A percentile compares a stretch with the other conserved stretches of the same genome.
phyloP scores from a whole-genome alignment of 23 tunicate species.

The Ciona savignyi region DNA sequence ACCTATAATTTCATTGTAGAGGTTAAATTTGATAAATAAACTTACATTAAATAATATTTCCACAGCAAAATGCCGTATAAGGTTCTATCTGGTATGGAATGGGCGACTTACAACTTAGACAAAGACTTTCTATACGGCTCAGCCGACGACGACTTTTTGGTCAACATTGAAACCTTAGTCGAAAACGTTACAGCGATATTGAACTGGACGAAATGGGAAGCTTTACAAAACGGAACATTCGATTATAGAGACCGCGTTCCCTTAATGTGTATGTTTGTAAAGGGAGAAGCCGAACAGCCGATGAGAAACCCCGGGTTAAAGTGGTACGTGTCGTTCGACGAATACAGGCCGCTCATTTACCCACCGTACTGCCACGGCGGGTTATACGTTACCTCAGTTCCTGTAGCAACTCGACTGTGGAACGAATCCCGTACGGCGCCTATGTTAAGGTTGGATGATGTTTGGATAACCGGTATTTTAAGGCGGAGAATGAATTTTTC shows the following conservation, averaged over 20 bases:
- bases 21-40: too few species aligned
- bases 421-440: conserved; percentile 40
- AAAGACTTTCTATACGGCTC: conserved; percentile 23
- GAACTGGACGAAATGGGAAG: conserved; percentile 6
- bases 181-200: not conserved
- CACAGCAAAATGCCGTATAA: conserved; percentile 53
- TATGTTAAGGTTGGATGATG: conserved; percentile 59
- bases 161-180: conserved; percentile 7
- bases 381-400: conserved; percentile 42
- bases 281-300: conserved; percentile 27
- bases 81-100: conserved; percentile 66
- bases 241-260: conserved; percentile 19
- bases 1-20: too few species aligned
- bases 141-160: conserved; percentile 64
- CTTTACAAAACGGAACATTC: not conserved
- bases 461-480: conserved; percentile 68
- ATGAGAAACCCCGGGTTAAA: conserved; percentile 21
- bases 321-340: conserved; percentile 46
- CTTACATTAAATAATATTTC: too few species aligned
- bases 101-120: conserved; percentile 33
- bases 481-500: conserved; percentile 31
- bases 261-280: conserved; percentile 41
- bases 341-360: conserved; percentile 17
- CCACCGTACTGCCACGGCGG: conserved; percentile 76
- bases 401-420: conserved; percentile 16